Conservation (phyloP, 2,888 invertebrate genomes). For the Archips xylosteana region DNA sequence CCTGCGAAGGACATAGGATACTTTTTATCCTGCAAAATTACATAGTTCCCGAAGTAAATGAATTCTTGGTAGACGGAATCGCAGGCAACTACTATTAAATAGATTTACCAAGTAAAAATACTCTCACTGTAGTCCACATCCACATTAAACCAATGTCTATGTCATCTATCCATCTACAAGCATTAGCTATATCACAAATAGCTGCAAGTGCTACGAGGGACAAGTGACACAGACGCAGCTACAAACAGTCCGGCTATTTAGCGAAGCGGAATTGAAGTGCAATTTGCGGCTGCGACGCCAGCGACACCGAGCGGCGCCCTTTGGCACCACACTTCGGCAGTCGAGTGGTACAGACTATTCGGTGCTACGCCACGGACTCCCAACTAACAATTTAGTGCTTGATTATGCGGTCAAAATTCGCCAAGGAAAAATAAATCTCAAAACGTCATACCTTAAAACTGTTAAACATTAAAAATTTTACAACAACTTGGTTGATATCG, state of each 20-base stretch:
- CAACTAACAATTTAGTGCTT: not conserved
- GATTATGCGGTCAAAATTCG: not conserved
- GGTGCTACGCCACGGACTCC: not conserved
- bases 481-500: not conserved
- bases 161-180: not conserved
- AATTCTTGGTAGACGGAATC: too few species aligned
- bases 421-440: not conserved
- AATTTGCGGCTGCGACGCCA: constrained; percentile 54
- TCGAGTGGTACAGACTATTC: not conserved
- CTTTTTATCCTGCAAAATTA: too few species aligned
- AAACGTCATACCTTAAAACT: too few species aligned
- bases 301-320: constrained; percentile 14
- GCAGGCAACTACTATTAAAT: too few species aligned
- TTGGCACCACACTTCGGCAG: constrained; percentile 8
- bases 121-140: not conserved
- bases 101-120: too few species aligned
- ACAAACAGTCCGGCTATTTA: constrained; percentile 64
- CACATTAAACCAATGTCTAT: not conserved
- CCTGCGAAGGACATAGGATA: too few species aligned
- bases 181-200: not conserved
- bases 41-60: too few species aligned
- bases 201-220: constrained; percentile 45
- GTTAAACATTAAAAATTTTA: too few species aligned
- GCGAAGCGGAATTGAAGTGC: constrained; percentile 68
- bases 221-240: constrained; percentile 52